Conservation (phyloP, 1,140 invertebrate species). For the Hetaerina americana region DNA sequence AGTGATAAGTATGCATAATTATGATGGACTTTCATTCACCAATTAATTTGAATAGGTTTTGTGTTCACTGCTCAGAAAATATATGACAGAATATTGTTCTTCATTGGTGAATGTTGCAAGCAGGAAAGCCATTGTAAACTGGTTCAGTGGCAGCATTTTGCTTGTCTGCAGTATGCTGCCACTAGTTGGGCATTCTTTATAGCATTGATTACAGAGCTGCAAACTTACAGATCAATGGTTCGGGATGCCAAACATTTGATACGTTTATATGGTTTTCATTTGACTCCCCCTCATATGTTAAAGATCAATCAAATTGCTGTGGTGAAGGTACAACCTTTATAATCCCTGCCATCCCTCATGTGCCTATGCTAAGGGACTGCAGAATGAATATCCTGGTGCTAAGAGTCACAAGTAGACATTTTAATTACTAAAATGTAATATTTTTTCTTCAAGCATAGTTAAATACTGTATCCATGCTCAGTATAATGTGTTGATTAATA, state of each 20-base stretch:
- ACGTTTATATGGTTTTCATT: background rate
- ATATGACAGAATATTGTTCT: conserved; percentile 10
- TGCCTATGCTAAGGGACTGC: no score
- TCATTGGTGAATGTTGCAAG: conserved; percentile 5
- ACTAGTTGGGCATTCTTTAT: background rate
- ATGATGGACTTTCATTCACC: conserved; percentile 6
- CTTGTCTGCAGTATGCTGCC: background rate
- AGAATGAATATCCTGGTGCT: no score
- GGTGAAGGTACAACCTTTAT: no score
- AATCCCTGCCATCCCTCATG: no score
- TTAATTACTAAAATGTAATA: no score
- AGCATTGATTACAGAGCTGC: background rate
- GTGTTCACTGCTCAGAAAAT: conserved; percentile 9
- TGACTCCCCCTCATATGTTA: background rate
- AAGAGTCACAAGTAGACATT: no score
- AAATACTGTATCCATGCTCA: no score
- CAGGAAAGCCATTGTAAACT: conserved; percentile 2
- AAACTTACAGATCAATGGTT: background rate
- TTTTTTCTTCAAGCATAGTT: no score
- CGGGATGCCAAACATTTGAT: background rate
- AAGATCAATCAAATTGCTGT: no score
- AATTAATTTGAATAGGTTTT: conserved; percentile 8
- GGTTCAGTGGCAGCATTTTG: no score
- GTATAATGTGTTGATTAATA: no score
- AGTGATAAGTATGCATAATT: conserved; percentile 3